Base-by-base conservation (phyloP, 1,140 invertebrate species). In the Parasteatoda tepidariorum region DNA sequence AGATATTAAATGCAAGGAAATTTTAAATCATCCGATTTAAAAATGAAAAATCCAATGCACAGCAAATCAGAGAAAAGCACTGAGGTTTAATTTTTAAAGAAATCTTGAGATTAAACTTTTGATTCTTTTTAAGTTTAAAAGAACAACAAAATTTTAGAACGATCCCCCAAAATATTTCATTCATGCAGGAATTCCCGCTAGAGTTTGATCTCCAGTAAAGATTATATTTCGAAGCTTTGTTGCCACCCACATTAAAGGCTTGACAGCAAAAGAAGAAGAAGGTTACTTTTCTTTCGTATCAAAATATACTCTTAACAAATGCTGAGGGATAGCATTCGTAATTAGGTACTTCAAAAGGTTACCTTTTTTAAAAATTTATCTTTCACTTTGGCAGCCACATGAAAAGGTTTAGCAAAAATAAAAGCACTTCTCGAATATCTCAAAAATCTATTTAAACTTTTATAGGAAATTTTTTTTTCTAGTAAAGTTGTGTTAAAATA, bases 251-350 rank as follows among this genome's bases (percentile, higher is more conserved):
- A 38, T 57, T 74, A 62, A 38, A 34, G 71, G 38, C 55, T 30
- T 59, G 71, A 13, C 38, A 30, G 38, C 30, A 71, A 28, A 71
- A 71, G 48, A 15, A 59, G 18, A 4, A 0, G 38, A 9, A 61
- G 71, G 71, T 74, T 74, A 22, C 71, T 73, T 31, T 24, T 48
- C 28, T 62, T 26, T 57, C 15, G 55, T 34, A 59, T 74, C 68
- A 38, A 73, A 74, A 74, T 74, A 57, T 48, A 48, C 55, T 31
- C 71, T 74, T 74, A 74, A 74, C 71, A 74, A 62, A 28, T 74
- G 31, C 55, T 31, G 24, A 71, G 28, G 68, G 55, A 54, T 48
- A 26, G 55, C 71, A 74, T 31, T 48, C 54, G 26, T 57, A 74
- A 74, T 74, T 74, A 74, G 71, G 55, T 74, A 22, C 28, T 31